These are phyloP conservation scores for Hedychridium roseum DNA, from an alignment of 2,888 invertebrate genomes.

Conservation along the genomic window DNA sequence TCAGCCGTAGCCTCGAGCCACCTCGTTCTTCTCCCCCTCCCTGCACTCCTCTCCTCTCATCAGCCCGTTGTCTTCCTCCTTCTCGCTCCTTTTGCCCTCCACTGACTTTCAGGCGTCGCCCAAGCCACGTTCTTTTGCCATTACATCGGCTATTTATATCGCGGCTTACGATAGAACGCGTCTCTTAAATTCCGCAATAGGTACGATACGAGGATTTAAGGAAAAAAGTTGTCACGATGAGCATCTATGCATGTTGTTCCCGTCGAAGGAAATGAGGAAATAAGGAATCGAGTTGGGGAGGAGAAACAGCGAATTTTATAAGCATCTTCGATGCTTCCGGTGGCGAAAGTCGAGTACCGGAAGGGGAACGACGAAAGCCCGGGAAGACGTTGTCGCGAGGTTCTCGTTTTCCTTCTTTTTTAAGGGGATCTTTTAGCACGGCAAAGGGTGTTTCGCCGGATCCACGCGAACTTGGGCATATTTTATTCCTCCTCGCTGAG, in stretches of 20 bases:
- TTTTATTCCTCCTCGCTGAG: slow-evolving; percentile 26
- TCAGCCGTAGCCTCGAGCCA: slow-evolving; percentile 42
- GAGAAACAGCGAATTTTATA: too few species aligned
- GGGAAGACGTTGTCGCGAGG: slow-evolving; percentile 13
- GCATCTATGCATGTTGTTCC: too few species aligned
- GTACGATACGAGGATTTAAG: neutral
- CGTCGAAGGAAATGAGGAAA: too few species aligned
- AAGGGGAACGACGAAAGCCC: slow-evolving; percentile 21
- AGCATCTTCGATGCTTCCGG: slow-evolving; percentile 35
- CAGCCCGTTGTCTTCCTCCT: neutral
- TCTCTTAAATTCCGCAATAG: slow-evolving; percentile 5
- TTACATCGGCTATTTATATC: too few species aligned
- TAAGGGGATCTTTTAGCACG: slow-evolving; percentile 26
- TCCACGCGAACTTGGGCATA: slow-evolving; percentile 21
- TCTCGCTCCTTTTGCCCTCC: slow-evolving; percentile 6
- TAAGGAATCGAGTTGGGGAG: too few species aligned
- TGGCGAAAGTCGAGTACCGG: too few species aligned
- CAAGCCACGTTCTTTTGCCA: too few species aligned
- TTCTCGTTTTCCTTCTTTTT: slow-evolving; percentile 36
- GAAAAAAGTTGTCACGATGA: too few species aligned
- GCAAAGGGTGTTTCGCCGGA: slow-evolving; percentile 34
- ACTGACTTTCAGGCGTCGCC: slow-evolving; percentile 7
- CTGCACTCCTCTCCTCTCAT: neutral
- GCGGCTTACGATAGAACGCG: too few species aligned
- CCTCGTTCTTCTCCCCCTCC: slow-evolving; percentile 6